Evolutionary conservation across 2,797 vertebrate genomes (phyloP).

Genomic region (Microctenopoma steveboyesi): DNA sequence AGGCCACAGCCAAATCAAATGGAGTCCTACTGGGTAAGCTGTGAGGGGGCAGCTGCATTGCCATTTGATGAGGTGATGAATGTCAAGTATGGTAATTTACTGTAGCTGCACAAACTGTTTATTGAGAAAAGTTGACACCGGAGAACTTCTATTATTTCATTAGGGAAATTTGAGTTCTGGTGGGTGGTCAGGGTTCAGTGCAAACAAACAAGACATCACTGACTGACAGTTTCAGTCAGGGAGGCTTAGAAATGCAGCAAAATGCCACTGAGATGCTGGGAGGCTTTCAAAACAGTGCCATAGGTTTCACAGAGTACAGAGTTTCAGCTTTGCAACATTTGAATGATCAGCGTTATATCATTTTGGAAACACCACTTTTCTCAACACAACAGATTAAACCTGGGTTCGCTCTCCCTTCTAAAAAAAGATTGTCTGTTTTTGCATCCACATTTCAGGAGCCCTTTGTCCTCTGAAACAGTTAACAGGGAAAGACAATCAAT

Average conservation of each 20-base stretch:
- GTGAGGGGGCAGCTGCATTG: slow-evolving; percentile 39
- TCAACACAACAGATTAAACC: neutral
- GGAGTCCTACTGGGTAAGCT: slow-evolving; percentile 5
- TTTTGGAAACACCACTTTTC: neutral
- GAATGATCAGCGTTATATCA: neutral
- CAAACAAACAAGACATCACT: slow-evolving; percentile 44
- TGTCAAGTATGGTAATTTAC: slow-evolving; percentile 48
- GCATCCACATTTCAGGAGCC: neutral
- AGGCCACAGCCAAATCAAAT: slow-evolving; percentile 26
- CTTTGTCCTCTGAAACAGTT: too few species aligned
- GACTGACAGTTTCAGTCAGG: slow-evolving; percentile 11
- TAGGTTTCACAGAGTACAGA: neutral
- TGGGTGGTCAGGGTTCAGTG: slow-evolving; percentile 37
- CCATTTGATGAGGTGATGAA: slow-evolving; percentile 50
- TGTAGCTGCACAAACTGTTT: slow-evolving; percentile 31
- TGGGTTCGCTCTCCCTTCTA: too few species aligned
- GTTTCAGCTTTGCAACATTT: neutral
- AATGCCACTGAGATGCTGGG: neutral
- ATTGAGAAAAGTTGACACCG: slow-evolving; percentile 26
- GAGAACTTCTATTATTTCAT: slow-evolving; percentile 48
- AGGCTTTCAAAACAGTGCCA: slow-evolving; percentile 2
- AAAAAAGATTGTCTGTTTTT: neutral
- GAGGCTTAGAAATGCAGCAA: neutral
- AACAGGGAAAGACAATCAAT: too few species aligned
- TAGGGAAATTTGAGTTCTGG: slow-evolving; percentile 12